Base-by-base conservation (phyloP, 1,140 invertebrate species). In the Pseudachorutes palmiensis region DNA sequence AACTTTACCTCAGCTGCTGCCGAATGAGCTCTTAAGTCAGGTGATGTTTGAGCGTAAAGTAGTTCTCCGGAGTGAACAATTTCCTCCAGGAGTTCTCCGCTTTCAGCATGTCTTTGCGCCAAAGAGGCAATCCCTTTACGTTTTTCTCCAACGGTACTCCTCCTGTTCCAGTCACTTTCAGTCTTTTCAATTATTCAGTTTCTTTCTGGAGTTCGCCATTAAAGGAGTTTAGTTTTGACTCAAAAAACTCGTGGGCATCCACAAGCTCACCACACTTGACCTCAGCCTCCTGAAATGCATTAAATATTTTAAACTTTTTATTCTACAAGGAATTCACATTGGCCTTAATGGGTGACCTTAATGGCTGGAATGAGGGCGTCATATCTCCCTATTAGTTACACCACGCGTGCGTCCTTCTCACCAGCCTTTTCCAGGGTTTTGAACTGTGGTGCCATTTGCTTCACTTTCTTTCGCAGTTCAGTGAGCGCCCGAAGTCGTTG, bases 11-110 rank as follows among this genome's bases (percentile, higher is more conserved):
- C 28, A 96, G 80, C 78, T 95, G 91, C 77, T 94, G 91, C 55
- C 94, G 80, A 57, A 97, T 89, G 28, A 90, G 86, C 80, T 72
- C 94, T 82, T 12, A 94, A 94, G 74, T 96, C 92, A 1, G 93
- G 91, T 58, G 92, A 92, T 5, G 94, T 97, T 72, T 93, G 92
- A 0, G 87, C 83, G 75, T 97, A 97, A 0, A 98, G 78, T 77
- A 90, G 91, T 79, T 98, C 94, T 12, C 93, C 94, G 62, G 87
- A 83, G 75, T 94, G 92, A 28, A 94, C 83, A 0, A 96, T 82
- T 65, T 86, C 84, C 76, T 96, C 93, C 76, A 96, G 91, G 49
- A 84, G 83, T n/a, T 85, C 83, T 60, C 86, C 87, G 75, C 92
- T 89, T 72, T 88, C 87, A 22, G 89, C 89, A 69, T 88, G 85